phyloP scores from a whole-genome alignment of 2,888 invertebrate species.

The Melikaiella ostensackeni region DNA sequence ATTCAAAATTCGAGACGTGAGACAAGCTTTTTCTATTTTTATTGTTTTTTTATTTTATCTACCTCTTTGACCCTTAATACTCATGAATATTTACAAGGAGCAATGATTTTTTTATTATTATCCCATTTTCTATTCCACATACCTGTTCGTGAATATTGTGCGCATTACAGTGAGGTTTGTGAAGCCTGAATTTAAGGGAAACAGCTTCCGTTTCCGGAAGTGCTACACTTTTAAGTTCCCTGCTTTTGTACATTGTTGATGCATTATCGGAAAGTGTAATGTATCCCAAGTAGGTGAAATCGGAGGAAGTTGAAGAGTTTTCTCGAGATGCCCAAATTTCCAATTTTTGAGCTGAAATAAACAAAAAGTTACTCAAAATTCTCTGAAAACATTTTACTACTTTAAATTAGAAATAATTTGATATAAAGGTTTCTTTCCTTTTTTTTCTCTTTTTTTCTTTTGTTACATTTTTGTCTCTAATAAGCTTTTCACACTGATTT shows the following conservation, averaged over 20 bases:
- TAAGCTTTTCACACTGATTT: too few species aligned
- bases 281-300: constrained; percentile 84
- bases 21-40: too few species aligned
- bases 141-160: constrained; percentile 92
- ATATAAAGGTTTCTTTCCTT: too few species aligned
- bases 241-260: constrained; percentile 87
- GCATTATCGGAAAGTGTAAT: constrained; percentile 89
- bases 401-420: not conserved
- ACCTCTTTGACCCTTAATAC: not conserved
- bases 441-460: too few species aligned
- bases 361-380: not conserved
- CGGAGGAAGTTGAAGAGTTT: constrained; percentile 78
- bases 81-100: not conserved
- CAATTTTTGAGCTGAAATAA: constrained; percentile 83
- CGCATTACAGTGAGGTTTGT: constrained; percentile 90
- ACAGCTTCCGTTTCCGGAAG: constrained; percentile 86
- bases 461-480: too few species aligned
- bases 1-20: too few species aligned
- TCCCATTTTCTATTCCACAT: constrained; percentile 46
- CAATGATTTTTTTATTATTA: not conserved
- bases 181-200: constrained; percentile 90
- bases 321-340: constrained; percentile 84
- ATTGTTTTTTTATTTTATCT: too few species aligned
- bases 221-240: constrained; percentile 90
- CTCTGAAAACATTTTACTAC: not conserved